Evolutionary conservation across 2,113 vertebrate genomes (phyloP).

Genomic region (Narcine bancroftii): DNA sequence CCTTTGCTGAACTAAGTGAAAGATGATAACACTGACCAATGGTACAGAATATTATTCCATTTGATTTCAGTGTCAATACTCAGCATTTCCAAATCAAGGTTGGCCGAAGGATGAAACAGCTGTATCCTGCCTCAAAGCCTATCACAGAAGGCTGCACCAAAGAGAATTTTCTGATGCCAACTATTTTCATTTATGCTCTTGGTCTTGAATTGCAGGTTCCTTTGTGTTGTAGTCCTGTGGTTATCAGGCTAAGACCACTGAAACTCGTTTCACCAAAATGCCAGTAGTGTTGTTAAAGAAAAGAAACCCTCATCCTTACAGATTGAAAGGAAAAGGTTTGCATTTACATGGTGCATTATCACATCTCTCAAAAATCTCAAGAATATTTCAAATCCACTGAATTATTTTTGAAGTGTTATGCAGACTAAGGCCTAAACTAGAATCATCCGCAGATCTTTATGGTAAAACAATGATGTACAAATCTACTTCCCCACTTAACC

Average conservation of each 20-base stretch:
- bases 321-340: not conserved
- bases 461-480: not conserved
- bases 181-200: constrained; percentile 17
- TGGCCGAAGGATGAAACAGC: not conserved
- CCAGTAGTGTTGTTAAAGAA: not conserved
- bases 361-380: not conserved
- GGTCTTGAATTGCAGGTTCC: not conserved
- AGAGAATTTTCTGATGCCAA: not conserved
- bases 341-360: constrained; percentile 6
- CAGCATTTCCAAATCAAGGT: not conserved
- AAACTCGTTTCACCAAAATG: constrained; percentile 4
- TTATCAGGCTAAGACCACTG: not conserved
- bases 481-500: not conserved
- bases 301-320: not conserved
- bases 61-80: not conserved
- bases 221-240: not conserved
- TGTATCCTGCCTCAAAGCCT: not conserved
- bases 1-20: not conserved
- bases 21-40: not conserved
- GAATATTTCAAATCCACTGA: not conserved
- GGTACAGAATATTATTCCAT: not conserved
- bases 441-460: not conserved
- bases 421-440: not conserved
- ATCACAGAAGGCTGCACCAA: not conserved
- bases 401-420: constrained; percentile 9